A percentile compares a stretch with the other conserved stretches of the same genome.
Conservation (phyloP, 2,888 invertebrate species). For the Thelaira solivaga region DNA sequence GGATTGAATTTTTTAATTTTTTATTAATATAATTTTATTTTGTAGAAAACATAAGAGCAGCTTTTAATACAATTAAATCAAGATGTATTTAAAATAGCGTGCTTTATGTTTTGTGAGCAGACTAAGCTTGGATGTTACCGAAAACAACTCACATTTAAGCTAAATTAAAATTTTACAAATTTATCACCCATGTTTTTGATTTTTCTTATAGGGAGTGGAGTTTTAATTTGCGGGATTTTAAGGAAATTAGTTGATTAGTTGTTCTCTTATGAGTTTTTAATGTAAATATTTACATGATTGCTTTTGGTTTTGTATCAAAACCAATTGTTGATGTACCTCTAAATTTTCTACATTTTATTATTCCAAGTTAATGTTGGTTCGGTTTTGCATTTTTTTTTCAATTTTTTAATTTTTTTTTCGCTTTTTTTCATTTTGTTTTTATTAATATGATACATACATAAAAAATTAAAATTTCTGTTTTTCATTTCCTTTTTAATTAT, state of each 20-base stretch:
- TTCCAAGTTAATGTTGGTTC: constrained; percentile 41
- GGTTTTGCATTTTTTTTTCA: constrained; percentile 49
- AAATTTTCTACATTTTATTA: constrained; percentile 49
- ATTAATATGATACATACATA: constrained; percentile 57
- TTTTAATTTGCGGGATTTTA: too few relatives aligned
- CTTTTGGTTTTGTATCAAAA: constrained; percentile 26
- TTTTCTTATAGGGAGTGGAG: not conserved
- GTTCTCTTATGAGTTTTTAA: constrained; percentile 21
- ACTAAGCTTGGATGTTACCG: too few relatives aligned
- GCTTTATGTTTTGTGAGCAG: too few relatives aligned
- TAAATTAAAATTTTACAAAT: constrained; percentile 10
- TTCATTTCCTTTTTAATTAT: constrained; percentile 41
- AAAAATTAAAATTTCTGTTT: constrained; percentile 28
- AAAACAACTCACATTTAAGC: constrained; percentile 11
- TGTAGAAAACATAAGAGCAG: too few relatives aligned
- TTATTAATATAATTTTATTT: too few relatives aligned
- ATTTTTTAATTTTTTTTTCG: constrained; percentile 44
- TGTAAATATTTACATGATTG: constrained; percentile 70
- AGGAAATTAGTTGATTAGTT: too few relatives aligned
- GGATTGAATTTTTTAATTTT: too few relatives aligned
- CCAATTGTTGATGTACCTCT: not conserved
- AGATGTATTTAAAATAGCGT: too few relatives aligned
- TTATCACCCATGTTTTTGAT: constrained; percentile 16
- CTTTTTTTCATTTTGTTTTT: constrained; percentile 43
- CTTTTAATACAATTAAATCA: too few relatives aligned